Percentiles rank a stretch among this genome's conserved stretches.
phyloP scores from a whole-genome alignment of 2,113 vertebrate genomes.

The Protobothrops flavoviridis region DNA sequence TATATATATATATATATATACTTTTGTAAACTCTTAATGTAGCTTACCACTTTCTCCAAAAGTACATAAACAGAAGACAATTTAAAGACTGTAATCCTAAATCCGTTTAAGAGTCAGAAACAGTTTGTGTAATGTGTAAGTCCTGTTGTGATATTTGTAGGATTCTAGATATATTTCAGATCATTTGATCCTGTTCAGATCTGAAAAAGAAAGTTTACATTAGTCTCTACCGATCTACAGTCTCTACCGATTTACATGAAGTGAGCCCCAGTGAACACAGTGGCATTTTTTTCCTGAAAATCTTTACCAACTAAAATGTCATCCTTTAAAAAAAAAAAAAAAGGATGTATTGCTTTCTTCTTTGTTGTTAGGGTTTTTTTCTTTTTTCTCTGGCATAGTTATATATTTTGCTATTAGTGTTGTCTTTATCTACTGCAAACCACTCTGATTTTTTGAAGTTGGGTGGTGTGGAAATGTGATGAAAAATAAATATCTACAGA shows the following conservation, averaged over 20 bases:
- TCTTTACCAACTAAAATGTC: neutral
- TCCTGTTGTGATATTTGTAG: neutral
- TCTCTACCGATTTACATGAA: neutral
- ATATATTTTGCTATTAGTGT: neutral
- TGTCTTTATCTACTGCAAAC: neutral
- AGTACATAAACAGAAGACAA: neutral
- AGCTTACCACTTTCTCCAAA: neutral
- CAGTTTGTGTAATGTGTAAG: neutral
- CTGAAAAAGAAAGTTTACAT: neutral
- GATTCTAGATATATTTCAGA: neutral
- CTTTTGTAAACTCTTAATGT: neutral
- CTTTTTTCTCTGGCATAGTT: neutral
- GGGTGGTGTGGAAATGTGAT: neutral
- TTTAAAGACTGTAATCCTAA: neutral
- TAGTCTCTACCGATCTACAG: neutral
- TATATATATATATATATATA: too few species aligned
- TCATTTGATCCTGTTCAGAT: neutral
- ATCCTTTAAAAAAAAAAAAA: neutral
- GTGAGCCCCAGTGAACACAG: neutral
- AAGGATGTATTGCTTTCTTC: neutral
- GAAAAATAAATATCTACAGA: conserved; percentile 29
- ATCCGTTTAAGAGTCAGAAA: neutral
- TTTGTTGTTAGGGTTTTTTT: neutral
- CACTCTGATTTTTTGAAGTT: neutral
- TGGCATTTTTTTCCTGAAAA: neutral